Base-by-base conservation (phyloP, 1,140 invertebrate genomes). In the Scylla paramamosain region DNA sequence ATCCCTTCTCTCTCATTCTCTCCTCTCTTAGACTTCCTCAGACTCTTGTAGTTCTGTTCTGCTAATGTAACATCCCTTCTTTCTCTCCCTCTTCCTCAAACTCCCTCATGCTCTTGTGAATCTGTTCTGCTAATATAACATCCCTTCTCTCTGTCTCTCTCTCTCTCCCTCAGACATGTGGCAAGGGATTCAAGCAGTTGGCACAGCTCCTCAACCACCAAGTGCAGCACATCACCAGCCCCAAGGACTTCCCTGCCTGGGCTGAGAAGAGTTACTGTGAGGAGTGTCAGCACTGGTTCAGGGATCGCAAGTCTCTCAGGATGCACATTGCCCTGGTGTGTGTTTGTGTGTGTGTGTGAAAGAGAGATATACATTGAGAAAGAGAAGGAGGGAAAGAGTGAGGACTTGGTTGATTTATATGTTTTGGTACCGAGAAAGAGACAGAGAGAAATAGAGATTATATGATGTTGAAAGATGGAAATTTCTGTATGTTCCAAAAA, bases 131-230 rank as follows among this genome's bases (percentile, higher is more conserved):
- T 39, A 39, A 39, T 77, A 25, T 20, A 12, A n/a, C n/a, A 0
- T n/a, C 6, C 20, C n/a, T 39, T 39, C 10, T 59, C 16, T 20
- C 52, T 59, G 3, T 59, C 52, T 59, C 52, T 59, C 52, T 59
- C 52, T 59, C 52, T 12, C 67, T 77, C 67, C 67, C 25, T n/a
- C 90, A 95, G 94, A 84, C 86, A 0, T 95, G 94, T 67, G 83
- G 83, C 4, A 95, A 95, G 89, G 90, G 89, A 39, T 95, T 95
- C 91, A 84, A 91, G 31, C 94, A 95, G 39, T 83, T 91, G 89
- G 90, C 94, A 10, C 94, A 95, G 48, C 90, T 95, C 29, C 48
- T 95, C 14, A 95, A 95, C 83, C 94, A 95, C 67, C 89, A 95
- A 45, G 94, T 95, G n/a, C 4, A 67, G 8, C 94, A 95, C 29